A percentile compares a stretch with the other conserved stretches of the same genome.
These are phyloP conservation scores for Mobula hypostoma DNA, from an alignment of 2,113 vertebrate species.

Conservation along the genomic window DNA sequence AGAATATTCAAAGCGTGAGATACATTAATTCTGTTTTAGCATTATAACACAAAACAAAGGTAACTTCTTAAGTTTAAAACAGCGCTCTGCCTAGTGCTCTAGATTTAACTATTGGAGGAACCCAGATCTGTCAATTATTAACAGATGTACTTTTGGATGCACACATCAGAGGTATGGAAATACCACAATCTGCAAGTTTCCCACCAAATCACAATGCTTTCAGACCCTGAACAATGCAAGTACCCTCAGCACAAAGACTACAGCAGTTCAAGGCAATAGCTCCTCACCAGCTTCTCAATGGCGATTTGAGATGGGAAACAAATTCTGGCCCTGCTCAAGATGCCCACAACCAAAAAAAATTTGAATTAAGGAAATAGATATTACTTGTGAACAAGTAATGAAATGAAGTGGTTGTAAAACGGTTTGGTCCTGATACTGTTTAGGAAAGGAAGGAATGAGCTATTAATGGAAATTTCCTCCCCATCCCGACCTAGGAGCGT, in stretches of 20 bases:
- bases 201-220: too few relatives aligned
- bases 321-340: too few relatives aligned
- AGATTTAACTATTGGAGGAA: not conserved
- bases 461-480: not conserved
- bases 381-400: not conserved
- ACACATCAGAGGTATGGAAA: too few relatives aligned
- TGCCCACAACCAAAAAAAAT: too few relatives aligned
- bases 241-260: too few relatives aligned
- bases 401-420: not conserved
- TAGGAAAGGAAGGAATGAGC: not conserved
- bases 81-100: not conserved
- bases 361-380: not conserved
- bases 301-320: too few relatives aligned
- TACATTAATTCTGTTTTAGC: not conserved
- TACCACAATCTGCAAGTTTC: too few relatives aligned
- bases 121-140: not conserved
- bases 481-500: not conserved
- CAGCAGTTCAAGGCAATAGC: too few relatives aligned
- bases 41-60: not conserved
- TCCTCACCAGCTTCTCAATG: too few relatives aligned
- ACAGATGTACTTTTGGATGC: not conserved
- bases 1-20: not conserved
- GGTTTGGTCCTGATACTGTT: not conserved
- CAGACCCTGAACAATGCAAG: too few relatives aligned
- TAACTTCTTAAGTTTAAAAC: not conserved